Conservation (phyloP, 2,113 vertebrate genomes). For the Crotalus helleri region DNA sequence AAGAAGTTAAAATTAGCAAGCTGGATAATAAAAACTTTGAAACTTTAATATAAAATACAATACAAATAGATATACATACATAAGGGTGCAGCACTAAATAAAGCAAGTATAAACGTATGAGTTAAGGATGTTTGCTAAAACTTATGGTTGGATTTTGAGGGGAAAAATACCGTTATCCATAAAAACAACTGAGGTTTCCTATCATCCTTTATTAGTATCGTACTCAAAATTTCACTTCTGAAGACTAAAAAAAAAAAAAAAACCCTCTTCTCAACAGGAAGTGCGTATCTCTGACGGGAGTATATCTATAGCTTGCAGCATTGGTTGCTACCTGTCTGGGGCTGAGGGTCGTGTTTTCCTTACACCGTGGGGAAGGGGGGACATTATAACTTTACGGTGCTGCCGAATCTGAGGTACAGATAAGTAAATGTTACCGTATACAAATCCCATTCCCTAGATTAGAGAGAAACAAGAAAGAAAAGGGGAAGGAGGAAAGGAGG, state of each 20-base stretch:
- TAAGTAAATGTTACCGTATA: neutral
- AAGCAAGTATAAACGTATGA: neutral
- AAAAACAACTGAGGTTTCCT: neutral
- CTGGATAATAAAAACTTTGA: neutral
- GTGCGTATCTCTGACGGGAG: neutral
- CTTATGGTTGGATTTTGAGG: neutral
- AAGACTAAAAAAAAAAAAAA: neutral
- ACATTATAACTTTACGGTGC: fast-evolving
- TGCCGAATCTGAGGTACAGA: neutral
- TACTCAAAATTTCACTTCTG: neutral
- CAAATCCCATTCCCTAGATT: neutral
- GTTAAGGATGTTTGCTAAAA: neutral
- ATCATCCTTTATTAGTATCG: neutral
- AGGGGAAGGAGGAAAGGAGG: fast-evolving
- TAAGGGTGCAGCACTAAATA: no score
- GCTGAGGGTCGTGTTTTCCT: fast-evolving
- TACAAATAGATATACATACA: neutral
- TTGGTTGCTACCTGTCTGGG: neutral
- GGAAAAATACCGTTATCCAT: neutral
- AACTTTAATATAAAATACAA: neutral
- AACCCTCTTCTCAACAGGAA: neutral
- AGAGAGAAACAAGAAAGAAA: neutral
- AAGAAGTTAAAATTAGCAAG: neutral
- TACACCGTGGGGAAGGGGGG: fast-evolving
- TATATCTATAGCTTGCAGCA: neutral